Conservation (phyloP, 2,888 invertebrate species). For the Athalia cordata region DNA sequence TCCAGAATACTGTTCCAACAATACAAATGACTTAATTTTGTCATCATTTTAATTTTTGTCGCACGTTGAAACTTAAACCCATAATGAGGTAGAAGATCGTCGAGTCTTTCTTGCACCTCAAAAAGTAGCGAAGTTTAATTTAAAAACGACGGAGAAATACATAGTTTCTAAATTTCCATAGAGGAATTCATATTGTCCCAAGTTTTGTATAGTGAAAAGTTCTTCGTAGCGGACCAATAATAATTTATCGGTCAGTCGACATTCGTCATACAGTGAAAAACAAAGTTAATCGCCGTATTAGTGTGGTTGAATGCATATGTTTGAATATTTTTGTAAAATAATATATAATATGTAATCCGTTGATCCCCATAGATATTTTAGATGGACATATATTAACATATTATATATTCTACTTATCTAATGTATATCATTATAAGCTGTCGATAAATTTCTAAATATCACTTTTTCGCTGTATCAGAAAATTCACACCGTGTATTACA, state of each 20-base stretch:
- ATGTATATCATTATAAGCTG: conserved; percentile 1
- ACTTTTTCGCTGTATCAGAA: not conserved
- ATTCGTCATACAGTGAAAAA: conserved; percentile 1
- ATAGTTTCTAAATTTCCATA: not conserved
- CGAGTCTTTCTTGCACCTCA: not conserved
- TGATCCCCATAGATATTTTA: conserved; percentile 28
- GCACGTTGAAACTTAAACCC: not conserved
- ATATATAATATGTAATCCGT: conserved; percentile 22
- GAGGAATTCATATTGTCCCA: not conserved
- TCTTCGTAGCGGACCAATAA: conserved; percentile 24
- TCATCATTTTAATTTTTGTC: not conserved
- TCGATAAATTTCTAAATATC: conserved; percentile 7
- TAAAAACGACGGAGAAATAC: conserved; percentile 3
- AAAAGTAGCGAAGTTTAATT: conserved; percentile 11
- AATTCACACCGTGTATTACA: not conserved
- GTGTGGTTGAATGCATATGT: conserved; percentile 9
- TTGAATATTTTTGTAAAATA: conserved; percentile 27
- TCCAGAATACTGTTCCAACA: too few relatives aligned
- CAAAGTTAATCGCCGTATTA: conserved; percentile 19
- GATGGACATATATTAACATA: not conserved
- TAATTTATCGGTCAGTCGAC: not conserved
- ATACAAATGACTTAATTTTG: not conserved
- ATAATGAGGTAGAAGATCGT: not conserved
- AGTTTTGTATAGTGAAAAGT: conserved; percentile 1
- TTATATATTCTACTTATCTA: conserved; percentile 16